A percentile compares a stretch with the other conserved stretches of the same genome.
phyloP scores from a whole-genome alignment of 2,888 invertebrate genomes.

The Emmelina monodactyla region DNA sequence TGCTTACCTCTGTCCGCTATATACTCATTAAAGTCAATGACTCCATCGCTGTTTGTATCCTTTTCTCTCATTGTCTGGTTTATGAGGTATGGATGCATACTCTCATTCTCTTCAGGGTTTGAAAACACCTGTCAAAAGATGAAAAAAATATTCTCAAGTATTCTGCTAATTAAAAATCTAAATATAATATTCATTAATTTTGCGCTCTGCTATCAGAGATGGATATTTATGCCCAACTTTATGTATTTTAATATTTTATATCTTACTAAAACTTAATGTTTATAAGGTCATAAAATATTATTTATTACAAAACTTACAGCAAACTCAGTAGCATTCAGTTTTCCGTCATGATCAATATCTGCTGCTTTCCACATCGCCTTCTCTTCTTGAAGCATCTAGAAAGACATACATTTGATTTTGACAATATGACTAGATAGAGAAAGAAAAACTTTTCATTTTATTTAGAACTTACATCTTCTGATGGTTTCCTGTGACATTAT shows the following conservation, averaged over 20 bases:
- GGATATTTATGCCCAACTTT: too few species aligned
- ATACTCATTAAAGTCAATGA: constrained; percentile 86
- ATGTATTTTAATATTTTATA: too few species aligned
- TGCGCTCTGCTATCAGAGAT: too few species aligned
- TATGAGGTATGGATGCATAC: constrained; percentile 82
- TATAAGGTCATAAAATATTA: background rate
- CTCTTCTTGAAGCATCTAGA: constrained; percentile 78
- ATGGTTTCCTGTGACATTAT: too few species aligned
- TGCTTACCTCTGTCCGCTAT: constrained; percentile 71
- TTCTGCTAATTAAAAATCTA: too few species aligned
- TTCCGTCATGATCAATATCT: constrained; percentile 83
- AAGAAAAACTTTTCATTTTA: too few species aligned
- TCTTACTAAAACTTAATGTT: too few species aligned
- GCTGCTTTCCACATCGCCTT: constrained; percentile 86
- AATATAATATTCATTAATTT: too few species aligned
- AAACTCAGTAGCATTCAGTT: constrained; percentile 80
- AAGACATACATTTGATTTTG: too few species aligned
- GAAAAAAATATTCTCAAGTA: background rate
- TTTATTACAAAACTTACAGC: constrained; percentile 35
- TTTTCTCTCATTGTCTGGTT: constrained; percentile 86
- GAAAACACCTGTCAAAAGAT: constrained; percentile 76
- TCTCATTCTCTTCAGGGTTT: constrained; percentile 91
- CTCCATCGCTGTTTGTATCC: constrained; percentile 85
- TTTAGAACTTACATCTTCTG: too few species aligned
- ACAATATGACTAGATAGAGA: too few species aligned